Evolutionary conservation across 92 coral and sea anemone genomes (phyloP).

Genomic region (Epizoanthus illoricatus): DNA sequence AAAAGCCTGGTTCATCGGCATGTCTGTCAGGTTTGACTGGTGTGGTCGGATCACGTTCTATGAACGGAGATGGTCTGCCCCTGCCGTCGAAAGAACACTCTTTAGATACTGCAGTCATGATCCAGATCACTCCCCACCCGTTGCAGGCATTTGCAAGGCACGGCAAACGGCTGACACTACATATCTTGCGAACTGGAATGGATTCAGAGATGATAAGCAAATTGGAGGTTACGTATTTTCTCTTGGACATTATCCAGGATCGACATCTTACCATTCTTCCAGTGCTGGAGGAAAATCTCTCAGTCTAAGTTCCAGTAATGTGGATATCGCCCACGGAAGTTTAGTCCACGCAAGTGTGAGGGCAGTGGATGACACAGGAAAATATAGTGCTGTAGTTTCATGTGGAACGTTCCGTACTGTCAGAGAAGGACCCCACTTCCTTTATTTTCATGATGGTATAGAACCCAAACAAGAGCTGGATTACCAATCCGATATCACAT

Average conservation of each 20-base stretch:
- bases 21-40: conserved; percentile 55
- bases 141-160: conserved; percentile 68
- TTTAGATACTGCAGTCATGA: conserved; percentile 54
- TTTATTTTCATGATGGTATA: conserved; percentile 64
- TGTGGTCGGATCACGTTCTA: conserved; percentile 49
- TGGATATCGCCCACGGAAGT: conserved; percentile 10
- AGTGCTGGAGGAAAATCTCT: conserved; percentile 58
- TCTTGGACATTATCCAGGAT: conserved; percentile 70
- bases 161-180: conserved; percentile 68
- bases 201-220: conserved; percentile 71
- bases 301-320: conserved; percentile 24
- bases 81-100: conserved; percentile 52
- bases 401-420: conserved; percentile 64
- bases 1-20: conserved; percentile 48
- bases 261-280: conserved; percentile 71
- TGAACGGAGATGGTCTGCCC: conserved; percentile 79
- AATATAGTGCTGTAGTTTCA: conserved; percentile 57
- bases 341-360: conserved; percentile 64
- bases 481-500: conserved; percentile 59
- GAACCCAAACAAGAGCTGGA: conserved; percentile 52
- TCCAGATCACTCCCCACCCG: conserved; percentile 61
- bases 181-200: conserved; percentile 81
- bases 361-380: conserved; percentile 66
- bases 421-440: conserved; percentile 65
- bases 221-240: conserved; percentile 63